Base-by-base conservation (phyloP, 2,797 vertebrate genomes). In the Argentina silus region DNA sequence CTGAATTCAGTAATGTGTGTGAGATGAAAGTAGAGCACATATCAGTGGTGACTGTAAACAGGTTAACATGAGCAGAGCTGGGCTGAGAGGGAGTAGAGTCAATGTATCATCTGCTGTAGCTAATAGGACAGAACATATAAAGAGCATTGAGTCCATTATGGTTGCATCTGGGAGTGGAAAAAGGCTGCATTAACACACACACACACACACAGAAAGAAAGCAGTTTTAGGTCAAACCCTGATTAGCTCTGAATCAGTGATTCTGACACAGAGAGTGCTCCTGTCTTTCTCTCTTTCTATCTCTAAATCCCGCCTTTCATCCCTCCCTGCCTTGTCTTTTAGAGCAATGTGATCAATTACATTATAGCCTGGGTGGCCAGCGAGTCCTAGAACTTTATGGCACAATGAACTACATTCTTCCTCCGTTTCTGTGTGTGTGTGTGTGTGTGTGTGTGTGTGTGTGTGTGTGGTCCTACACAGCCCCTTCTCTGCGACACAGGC, bases 321-420 rank as follows among this genome's bases (percentile, higher is more conserved):
- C 9, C 61, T 43, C 15, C 8, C 42, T 55, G 0, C 15, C 27
- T 63, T 36, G 19, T 60, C 57, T 19, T 71, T 79, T 8, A 5
- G 73, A 62, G 70, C 76, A 67, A 69, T 74, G 60, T 74, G 82
- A 86, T 85, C 80, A 83, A 87, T 81, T 72, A 78, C 74, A 76
- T 83, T 63, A 81, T 76, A 79, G 69, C 72, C 51, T 67, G 64
- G 74, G 77, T 79, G 75, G 68, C 73, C 73, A 77, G 85, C 75
- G 55, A 76, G 62, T 65, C 67, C 45, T 76, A 15, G 74, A 85
- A 80, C 70, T 75, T 67, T 43, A 67, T 79, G 70, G 43, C 74
- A 88, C 85, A 88, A 86, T 75, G 78, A 72, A 42, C 53, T 70
- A 76, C 78, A 81, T 86, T 87, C 70, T 87, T 87, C 70, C 60